A percentile compares a stretch with the other conserved stretches of the same genome.
Conservation (phyloP, 37 sponge, comb jelly and placozoan genomes). For the Crambe crambe region DNA sequence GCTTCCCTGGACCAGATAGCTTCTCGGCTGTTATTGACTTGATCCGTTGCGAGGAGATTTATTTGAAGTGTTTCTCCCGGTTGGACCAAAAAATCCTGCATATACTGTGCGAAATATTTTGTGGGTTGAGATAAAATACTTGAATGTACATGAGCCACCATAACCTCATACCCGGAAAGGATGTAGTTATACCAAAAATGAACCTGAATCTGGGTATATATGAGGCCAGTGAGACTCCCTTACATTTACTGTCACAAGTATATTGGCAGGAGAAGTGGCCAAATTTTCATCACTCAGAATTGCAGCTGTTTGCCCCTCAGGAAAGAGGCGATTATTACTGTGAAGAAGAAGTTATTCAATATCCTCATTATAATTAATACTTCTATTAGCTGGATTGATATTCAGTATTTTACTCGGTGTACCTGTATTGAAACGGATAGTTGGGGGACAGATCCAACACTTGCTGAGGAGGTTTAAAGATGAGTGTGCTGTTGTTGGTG, state of each 20-base stretch:
- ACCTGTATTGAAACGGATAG: slow-evolving; percentile 54
- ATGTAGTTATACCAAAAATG: too few relatives aligned
- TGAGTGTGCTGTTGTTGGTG: slow-evolving; percentile 29
- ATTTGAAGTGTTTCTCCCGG: slow-evolving; percentile 72
- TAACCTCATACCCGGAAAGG: too few relatives aligned
- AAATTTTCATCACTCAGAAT: background rate
- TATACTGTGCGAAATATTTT: background rate
- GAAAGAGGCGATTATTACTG: slow-evolving; percentile 26
- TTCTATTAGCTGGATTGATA: too few relatives aligned
- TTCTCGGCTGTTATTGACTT: slow-evolving; percentile 69
- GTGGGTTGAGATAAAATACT: too few relatives aligned
- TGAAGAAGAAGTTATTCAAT: too few relatives aligned
- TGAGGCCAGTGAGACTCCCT: background rate
- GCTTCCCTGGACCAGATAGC: slow-evolving; percentile 80
- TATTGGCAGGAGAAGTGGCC: slow-evolving; percentile 45
- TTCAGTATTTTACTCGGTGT: too few relatives aligned
- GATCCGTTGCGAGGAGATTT: slow-evolving; percentile 59
- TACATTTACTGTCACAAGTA: slow-evolving; percentile 16
- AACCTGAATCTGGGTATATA: background rate
- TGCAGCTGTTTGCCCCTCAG: slow-evolving; percentile 26
- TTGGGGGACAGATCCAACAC: background rate
- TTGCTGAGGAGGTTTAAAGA: slow-evolving; percentile 45
- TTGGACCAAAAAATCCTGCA: slow-evolving; percentile 46
- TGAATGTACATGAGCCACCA: too few relatives aligned
- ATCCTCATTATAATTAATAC: too few relatives aligned